Evolutionary conservation across 1,140 invertebrate species (phyloP).

Genomic region (Doryteuthis pealeii): DNA sequence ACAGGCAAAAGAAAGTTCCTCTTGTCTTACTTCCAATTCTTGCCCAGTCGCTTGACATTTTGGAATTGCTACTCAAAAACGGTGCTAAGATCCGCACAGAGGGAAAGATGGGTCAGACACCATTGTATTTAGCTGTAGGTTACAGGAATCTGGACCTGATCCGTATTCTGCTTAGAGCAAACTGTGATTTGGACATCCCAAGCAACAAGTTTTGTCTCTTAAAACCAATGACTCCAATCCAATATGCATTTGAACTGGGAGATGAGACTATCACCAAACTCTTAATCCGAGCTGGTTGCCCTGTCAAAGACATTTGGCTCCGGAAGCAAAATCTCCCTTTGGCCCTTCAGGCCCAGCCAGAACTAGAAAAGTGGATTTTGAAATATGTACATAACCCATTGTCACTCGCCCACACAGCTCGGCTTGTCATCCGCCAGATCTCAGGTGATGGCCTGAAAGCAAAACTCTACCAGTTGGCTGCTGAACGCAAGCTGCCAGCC

Average conservation of each 20-base stretch:
- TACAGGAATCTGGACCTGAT: slow-evolving; percentile 20
- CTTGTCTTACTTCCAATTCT: slow-evolving; percentile 20
- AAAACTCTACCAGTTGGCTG: neutral
- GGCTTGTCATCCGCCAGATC: slow-evolving; percentile 10
- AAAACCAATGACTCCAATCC: slow-evolving; percentile 23
- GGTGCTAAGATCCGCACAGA: slow-evolving; percentile 21
- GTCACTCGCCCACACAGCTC: slow-evolving; percentile 10
- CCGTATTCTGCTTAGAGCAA: slow-evolving; percentile 19
- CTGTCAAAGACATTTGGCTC: slow-evolving; percentile 21
- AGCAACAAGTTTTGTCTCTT: slow-evolving; percentile 15
- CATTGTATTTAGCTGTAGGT: slow-evolving; percentile 23
- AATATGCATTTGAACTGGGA: slow-evolving; percentile 23
- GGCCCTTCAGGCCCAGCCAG: neutral
- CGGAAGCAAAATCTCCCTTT: slow-evolving; percentile 7
- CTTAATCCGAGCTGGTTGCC: slow-evolving; percentile 24
- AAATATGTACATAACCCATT: slow-evolving; percentile 14
- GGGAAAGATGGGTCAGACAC: slow-evolving; percentile 18
- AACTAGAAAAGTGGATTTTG: slow-evolving; percentile 17
- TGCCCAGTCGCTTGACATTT: slow-evolving; percentile 18
- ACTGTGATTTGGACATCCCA: slow-evolving; percentile 22
- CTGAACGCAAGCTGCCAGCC: neutral
- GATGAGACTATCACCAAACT: slow-evolving; percentile 21
- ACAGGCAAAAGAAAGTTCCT: slow-evolving; percentile 15
- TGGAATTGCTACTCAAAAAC: slow-evolving; percentile 16
- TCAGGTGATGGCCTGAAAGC: slow-evolving; percentile 6